Conservation (phyloP, 2,113 vertebrate genomes). For the Oreochromis aureus region DNA sequence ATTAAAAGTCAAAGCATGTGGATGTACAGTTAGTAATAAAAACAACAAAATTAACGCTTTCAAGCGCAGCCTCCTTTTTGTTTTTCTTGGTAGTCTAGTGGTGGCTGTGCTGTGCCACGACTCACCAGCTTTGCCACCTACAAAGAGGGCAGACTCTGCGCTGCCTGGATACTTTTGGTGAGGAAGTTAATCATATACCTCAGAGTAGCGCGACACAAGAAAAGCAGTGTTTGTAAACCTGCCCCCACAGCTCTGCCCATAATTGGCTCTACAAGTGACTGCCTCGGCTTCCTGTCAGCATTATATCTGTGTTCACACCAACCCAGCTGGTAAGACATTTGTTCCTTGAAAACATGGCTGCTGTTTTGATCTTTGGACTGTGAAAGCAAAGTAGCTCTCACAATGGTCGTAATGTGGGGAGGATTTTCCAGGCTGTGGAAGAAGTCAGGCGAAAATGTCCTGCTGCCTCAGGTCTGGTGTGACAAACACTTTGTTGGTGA, state of each 20-base stretch:
- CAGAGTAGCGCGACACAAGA: slow-evolving; percentile 66
- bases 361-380: slow-evolving; percentile 81
- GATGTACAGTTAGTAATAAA: slow-evolving; percentile 30
- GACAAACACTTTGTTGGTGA: slow-evolving; percentile 4
- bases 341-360: slow-evolving; percentile 71
- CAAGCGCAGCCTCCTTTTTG: slow-evolving; percentile 6
- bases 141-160: slow-evolving; percentile 51
- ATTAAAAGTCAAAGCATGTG: slow-evolving; percentile 56
- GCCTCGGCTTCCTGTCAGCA: slow-evolving; percentile 77
- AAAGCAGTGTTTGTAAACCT: slow-evolving; percentile 73
- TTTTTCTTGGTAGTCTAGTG: slow-evolving; percentile 11
- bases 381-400: slow-evolving; percentile 68
- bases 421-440: slow-evolving; percentile 62
- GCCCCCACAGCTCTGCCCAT: slow-evolving; percentile 62
- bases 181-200: slow-evolving; percentile 79
- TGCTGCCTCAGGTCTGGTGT: slow-evolving; percentile 24
- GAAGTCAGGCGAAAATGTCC: slow-evolving; percentile 53
- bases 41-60: slow-evolving; percentile 30
- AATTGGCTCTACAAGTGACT: slow-evolving; percentile 77
- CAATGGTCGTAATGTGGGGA: slow-evolving; percentile 66
- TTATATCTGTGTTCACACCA: slow-evolving; percentile 76
- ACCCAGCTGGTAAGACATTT: slow-evolving; percentile 70
- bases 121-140: slow-evolving; percentile 62
- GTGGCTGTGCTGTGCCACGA: slow-evolving; percentile 25
- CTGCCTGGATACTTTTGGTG: slow-evolving; percentile 59